Evolutionary conservation across 2,797 vertebrate species (phyloP).

Genomic region (Parauchenoglanis punctatus): DNA sequence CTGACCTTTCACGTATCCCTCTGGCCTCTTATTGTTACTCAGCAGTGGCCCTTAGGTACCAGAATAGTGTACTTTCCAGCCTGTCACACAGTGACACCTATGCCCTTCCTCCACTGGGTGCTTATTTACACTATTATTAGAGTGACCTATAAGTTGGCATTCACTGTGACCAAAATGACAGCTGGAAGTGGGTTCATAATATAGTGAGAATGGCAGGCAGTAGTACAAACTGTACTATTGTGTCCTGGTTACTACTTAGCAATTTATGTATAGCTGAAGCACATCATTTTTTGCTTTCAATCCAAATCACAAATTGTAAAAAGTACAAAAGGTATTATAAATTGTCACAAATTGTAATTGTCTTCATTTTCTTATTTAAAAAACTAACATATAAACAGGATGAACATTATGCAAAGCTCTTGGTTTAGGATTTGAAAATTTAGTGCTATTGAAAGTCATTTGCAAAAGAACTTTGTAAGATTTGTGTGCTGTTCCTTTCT

Average conservation of each 20-base stretch:
- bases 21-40: conserved; percentile 46
- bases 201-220: background rate
- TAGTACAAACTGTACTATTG: conserved; percentile 11
- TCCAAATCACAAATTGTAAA: background rate
- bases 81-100: conserved; percentile 47
- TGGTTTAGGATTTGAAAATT: background rate
- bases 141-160: conserved; percentile 41
- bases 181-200: conserved; percentile 20
- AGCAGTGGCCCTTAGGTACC: conserved; percentile 42
- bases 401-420: background rate
- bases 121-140: conserved; percentile 39
- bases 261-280: background rate
- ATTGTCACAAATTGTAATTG: too few species aligned
- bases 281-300: background rate
- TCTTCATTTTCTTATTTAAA: background rate
- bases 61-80: conserved; percentile 43
- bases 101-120: conserved; percentile 36
- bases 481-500: background rate
- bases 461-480: background rate
- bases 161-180: conserved; percentile 9
- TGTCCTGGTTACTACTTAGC: background rate
- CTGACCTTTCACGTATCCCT: conserved; percentile 51
- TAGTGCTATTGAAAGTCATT: background rate
- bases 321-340: too few species aligned
- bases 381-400: background rate